phyloP scores from a whole-genome alignment of 2,113 vertebrate species.

The Galbula dea region DNA sequence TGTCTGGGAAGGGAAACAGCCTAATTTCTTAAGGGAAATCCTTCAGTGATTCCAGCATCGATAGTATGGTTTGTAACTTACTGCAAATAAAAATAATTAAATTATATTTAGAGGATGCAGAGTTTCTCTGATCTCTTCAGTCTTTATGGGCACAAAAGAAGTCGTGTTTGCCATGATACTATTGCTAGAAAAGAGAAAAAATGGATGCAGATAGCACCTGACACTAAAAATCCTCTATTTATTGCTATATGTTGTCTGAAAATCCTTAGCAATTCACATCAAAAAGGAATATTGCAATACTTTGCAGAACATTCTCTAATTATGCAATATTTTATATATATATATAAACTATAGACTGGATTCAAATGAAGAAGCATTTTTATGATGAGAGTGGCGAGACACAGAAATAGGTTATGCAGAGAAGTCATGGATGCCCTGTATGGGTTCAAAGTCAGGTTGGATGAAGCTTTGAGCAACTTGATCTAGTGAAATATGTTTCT shows the following conservation, averaged over 20 bases:
- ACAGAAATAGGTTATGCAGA: not conserved
- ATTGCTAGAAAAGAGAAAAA: not conserved
- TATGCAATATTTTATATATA: not conserved
- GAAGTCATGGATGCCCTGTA: not conserved
- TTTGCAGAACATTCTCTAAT: not conserved
- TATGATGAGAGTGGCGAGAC: not conserved
- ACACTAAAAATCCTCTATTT: not conserved
- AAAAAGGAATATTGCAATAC: not conserved
- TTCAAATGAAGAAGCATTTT: not conserved
- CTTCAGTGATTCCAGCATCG: slow-evolving; percentile 1
- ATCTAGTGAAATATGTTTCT: not conserved
- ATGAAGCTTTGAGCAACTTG: not conserved
- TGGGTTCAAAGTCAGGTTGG: fast-evolving
- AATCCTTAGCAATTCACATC: not conserved
- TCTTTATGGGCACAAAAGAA: not conserved
- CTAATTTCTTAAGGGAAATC: slow-evolving; percentile 18
- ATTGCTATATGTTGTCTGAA: not conserved
- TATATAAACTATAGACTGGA: not conserved
- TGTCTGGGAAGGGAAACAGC: not conserved
- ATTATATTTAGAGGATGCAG: not conserved
- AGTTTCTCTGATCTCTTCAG: not conserved
- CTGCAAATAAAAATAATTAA: slow-evolving; percentile 51
- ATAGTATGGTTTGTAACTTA: slow-evolving; percentile 24
- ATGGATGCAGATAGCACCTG: not conserved
- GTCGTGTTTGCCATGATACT: not conserved